phyloP scores from a whole-genome alignment of 2,797 vertebrate species.

The Intellagama lesueurii region DNA sequence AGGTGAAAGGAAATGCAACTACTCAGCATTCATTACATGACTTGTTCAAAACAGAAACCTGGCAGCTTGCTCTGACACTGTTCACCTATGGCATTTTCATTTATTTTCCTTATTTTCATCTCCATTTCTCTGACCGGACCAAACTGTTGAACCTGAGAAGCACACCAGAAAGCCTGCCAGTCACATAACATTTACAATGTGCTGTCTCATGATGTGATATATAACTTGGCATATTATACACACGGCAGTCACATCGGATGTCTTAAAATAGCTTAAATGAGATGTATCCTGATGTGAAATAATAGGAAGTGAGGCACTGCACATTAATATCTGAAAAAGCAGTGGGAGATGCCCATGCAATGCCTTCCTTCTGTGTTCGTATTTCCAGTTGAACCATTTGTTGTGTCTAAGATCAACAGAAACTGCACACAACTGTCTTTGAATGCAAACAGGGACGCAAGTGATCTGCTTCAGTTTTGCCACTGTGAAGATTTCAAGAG shows the following conservation, averaged over 20 bases:
- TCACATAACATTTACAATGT: conserved; percentile 50
- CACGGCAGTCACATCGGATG: conserved; percentile 48
- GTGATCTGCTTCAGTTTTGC: neutral
- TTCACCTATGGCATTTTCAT: conserved; percentile 1
- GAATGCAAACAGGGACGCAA: neutral
- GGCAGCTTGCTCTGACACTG: neutral
- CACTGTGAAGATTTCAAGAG: neutral
- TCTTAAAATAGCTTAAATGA: conserved; percentile 58
- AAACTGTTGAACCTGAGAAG: conserved; percentile 32
- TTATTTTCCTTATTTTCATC: conserved; percentile 30
- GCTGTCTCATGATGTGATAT: conserved; percentile 60
- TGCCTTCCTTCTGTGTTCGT: conserved; percentile 13
- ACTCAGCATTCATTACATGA: neutral
- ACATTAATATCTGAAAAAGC: conserved; percentile 60
- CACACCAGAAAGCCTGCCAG: conserved; percentile 29
- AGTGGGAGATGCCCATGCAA: conserved; percentile 41
- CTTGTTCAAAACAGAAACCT: conserved; percentile 5
- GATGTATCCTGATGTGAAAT: conserved; percentile 61
- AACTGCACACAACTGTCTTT: neutral
- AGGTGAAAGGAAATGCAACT: neutral
- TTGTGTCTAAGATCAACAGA: neutral
- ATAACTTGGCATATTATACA: neutral
- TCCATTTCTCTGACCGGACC: conserved; percentile 5
- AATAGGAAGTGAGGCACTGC: conserved; percentile 59
- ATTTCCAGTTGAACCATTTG: conserved; percentile 21